Percentiles rank a stretch among this genome's conserved stretches.
phyloP scores from a whole-genome alignment of 2,888 invertebrate genomes.

The Andrena bucephala region DNA sequence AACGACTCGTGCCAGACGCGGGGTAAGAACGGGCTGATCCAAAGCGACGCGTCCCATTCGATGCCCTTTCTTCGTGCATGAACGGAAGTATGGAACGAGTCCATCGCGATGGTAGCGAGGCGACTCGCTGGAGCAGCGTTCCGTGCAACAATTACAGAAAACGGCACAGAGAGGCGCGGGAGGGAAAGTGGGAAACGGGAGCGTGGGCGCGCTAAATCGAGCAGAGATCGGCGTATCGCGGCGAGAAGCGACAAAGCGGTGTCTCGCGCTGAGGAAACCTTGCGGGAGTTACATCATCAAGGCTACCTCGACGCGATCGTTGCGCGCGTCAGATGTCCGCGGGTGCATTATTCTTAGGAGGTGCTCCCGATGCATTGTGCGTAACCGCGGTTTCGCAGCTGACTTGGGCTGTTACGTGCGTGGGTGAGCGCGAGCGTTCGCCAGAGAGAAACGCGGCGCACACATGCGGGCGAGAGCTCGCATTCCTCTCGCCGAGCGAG shows the following conservation, averaged over 20 bases:
- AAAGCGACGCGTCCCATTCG: background rate
- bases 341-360: slow-evolving; percentile 76
- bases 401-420: slow-evolving; percentile 12
- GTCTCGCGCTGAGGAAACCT: slow-evolving; percentile 75
- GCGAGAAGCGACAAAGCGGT: slow-evolving; percentile 58
- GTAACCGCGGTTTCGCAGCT: slow-evolving; percentile 61
- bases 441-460: background rate
- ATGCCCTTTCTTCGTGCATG: background rate
- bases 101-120: too few species aligned
- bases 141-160: slow-evolving; percentile 25
- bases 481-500: slow-evolving; percentile 4
- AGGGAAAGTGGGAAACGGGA: slow-evolving; percentile 25
- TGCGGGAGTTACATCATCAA: slow-evolving; percentile 83
- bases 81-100: background rate
- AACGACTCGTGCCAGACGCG: background rate
- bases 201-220: slow-evolving; percentile 54
- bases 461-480: background rate
- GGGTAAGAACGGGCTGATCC: background rate
- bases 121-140: background rate
- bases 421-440: slow-evolving; percentile 56
- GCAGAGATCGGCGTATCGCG: slow-evolving; percentile 59
- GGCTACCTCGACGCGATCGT: slow-evolving; percentile 75
- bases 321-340: slow-evolving; percentile 72
- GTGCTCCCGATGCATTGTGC: slow-evolving; percentile 74
- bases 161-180: slow-evolving; percentile 1